These are phyloP conservation scores for Limnephilus lunatus DNA, from an alignment of 2,888 invertebrate species.

Conservation along the genomic window DNA sequence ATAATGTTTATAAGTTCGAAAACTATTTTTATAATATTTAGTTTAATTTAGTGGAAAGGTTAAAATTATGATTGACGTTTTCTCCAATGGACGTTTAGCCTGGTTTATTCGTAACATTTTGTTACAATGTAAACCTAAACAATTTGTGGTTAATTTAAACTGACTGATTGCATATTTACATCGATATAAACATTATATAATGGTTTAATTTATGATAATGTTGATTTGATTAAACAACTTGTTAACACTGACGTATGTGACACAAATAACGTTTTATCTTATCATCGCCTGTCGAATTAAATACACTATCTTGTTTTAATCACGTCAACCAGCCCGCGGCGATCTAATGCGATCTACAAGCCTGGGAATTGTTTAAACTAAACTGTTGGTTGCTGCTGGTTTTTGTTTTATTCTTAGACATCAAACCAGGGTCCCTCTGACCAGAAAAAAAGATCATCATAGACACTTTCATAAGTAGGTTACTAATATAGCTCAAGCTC, in stretches of 20 bases:
- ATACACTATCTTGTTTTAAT: neutral
- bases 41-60: neutral
- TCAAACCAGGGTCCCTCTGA: no score
- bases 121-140: neutral
- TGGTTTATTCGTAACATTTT: neutral
- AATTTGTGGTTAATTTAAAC: neutral
- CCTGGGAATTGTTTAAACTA: neutral
- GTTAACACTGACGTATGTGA: neutral
- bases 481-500: no score
- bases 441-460: no score
- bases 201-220: neutral
- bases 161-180: neutral
- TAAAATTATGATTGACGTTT: neutral
- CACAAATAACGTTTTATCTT: neutral
- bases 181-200: neutral
- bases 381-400: neutral
- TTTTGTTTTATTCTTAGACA: no score
- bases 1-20: neutral
- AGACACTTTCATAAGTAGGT: no score
- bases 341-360: neutral
- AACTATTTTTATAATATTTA: neutral
- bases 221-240: conserved; percentile 2
- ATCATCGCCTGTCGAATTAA: neutral
- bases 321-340: neutral
- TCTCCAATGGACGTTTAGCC: neutral